These are phyloP conservation scores for Apogon talboti DNA, from an alignment of 2,797 vertebrate species.

Conservation along the genomic window DNA sequence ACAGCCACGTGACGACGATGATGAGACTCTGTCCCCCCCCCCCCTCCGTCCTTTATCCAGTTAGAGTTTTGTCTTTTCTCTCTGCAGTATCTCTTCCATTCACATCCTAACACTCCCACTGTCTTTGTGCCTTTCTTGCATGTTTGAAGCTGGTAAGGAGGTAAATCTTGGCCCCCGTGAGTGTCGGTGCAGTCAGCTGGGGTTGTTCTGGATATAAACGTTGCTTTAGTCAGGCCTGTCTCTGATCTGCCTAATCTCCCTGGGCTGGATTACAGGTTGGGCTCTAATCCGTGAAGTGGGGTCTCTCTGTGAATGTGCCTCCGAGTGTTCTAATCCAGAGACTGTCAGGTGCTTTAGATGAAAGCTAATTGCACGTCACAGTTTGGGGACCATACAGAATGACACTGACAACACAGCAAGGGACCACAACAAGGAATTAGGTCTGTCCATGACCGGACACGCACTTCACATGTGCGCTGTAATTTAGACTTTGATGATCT, in stretches of 20 bases:
- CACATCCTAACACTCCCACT: conserved; percentile 33
- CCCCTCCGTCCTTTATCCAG: conserved; percentile 31
- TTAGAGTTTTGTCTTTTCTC: conserved; percentile 30
- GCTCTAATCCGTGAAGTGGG: conserved; percentile 78
- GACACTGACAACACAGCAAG: conserved; percentile 56
- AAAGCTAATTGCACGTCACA: conserved; percentile 82
- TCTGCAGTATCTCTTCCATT: conserved; percentile 53
- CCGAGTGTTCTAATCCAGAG: conserved; percentile 72
- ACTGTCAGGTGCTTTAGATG: conserved; percentile 80
- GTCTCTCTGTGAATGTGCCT: conserved; percentile 73
- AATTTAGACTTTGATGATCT: no score
- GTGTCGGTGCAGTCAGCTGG: conserved; percentile 66
- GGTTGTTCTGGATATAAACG: conserved; percentile 72
- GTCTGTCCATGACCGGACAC: not conserved
- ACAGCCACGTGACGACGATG: conserved; percentile 30
- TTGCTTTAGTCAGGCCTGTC: conserved; percentile 75
- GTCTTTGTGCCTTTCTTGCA: conserved; percentile 54
- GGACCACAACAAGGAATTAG: conserved; percentile 48
- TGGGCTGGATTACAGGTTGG: conserved; percentile 80
- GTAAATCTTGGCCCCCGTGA: conserved; percentile 69
- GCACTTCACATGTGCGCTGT: no score
- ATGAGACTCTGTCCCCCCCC: conserved; percentile 56
- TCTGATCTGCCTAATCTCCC: conserved; percentile 81
- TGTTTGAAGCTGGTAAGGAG: conserved; percentile 56
- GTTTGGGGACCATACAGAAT: conserved; percentile 62